Base-by-base conservation (phyloP, 2,113 vertebrate species). In the Melospiza melodia region DNA sequence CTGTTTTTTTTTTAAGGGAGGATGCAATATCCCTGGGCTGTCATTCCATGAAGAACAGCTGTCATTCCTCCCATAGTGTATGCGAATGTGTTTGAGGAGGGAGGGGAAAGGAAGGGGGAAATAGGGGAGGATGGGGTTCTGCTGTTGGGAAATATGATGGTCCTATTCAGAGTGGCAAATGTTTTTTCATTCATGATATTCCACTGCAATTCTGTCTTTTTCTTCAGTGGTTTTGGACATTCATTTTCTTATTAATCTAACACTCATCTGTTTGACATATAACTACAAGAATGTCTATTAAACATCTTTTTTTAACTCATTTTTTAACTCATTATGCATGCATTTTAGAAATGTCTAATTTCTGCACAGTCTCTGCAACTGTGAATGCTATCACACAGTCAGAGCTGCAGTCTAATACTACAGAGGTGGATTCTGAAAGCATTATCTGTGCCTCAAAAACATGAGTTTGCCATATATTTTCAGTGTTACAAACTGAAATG, bases 1-100 rank as follows among this genome's bases (percentile, higher is more conserved):
- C 85, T 96, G 44, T 0, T 97, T 94, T 96, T 88, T 97, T 97
- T 98, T 97, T 93, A 89, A 96, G 96, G 96, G 92, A 94, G 95
- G 97, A 97, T 71, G 39, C 93, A 91, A 89, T 97, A 97, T 97
- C 96, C 95, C 94, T 95, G 96, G 84, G 95, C 91, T 95, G 97
- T 96, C 97, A 97, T 97, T 98, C 84, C 95, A 95, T 96, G 96
- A 97, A 97, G 97, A 98, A 96, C 97, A 96, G 95, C 95, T 97
- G 96, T 97, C 95, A 96, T 97, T 97, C 97, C 94, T 96, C 94
- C 96, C 94, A 96, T 61, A 88, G 89, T 89, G 89, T 79, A 83
- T 89, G 89, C 28, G 33, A 71, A 79, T 77, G 71, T 85, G 85
- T 94, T 89, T 88, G 83, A 84, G 57, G 83, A 96, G 77, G 93